phyloP scores from a whole-genome alignment of 92 coral and sea anemone species.

The Pocillopora meandrina region DNA sequence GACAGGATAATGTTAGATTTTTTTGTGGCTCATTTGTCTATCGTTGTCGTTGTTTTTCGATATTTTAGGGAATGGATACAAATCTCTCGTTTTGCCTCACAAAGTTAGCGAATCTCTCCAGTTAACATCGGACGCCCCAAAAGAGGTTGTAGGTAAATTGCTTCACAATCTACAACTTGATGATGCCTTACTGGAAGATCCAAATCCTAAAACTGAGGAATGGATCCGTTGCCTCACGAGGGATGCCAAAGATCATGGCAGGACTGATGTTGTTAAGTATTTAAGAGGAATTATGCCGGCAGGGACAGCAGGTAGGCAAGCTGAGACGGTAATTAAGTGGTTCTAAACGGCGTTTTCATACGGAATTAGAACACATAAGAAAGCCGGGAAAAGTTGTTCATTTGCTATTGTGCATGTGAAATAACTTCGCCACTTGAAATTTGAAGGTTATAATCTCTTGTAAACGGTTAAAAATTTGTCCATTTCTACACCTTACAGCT shows the following conservation, averaged over 20 bases:
- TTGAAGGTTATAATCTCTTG: too few species aligned
- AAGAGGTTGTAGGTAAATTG: neutral
- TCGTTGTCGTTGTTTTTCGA: neutral
- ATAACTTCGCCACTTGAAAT: too few species aligned
- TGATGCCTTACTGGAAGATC: constrained; percentile 11
- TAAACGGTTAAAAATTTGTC: too few species aligned
- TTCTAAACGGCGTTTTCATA: too few species aligned
- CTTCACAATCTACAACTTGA: neutral
- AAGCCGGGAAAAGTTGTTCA: too few species aligned
- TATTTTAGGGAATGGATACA: neutral
- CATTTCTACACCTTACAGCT: too few species aligned
- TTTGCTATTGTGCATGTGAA: too few species aligned
- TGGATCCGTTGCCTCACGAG: constrained; percentile 21
- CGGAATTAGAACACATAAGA: too few species aligned
- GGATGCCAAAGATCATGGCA: neutral
- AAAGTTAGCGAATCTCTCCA: neutral
- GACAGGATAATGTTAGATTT: too few species aligned
- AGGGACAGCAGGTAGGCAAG: constrained; percentile 45
- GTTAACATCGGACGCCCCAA: neutral
- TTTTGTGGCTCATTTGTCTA: neutral
- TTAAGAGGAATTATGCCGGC: constrained; percentile 21
- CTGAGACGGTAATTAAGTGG: too few species aligned
- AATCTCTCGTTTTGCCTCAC: neutral
- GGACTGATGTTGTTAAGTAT: neutral
- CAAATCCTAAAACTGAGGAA: constrained; percentile 14